phyloP scores from a whole-genome alignment of 2,797 vertebrate species.

The Threskiornis aethiopicus region DNA sequence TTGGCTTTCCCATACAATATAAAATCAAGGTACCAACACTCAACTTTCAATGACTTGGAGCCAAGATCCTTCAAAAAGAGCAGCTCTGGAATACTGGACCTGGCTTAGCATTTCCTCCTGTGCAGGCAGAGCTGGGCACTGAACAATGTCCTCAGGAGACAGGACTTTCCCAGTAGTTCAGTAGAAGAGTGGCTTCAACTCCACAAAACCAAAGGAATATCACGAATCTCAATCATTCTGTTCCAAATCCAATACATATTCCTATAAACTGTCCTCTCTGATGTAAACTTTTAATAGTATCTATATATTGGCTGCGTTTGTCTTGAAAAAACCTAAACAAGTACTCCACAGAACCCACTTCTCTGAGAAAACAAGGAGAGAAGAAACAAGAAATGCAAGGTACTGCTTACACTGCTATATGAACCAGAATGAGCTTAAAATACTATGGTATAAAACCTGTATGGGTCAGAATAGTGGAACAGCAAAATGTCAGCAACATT shows the following conservation, averaged over 20 bases:
- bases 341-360: background rate
- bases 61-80: background rate
- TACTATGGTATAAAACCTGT: background rate
- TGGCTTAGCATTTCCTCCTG: background rate
- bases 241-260: background rate
- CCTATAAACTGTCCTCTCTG: background rate
- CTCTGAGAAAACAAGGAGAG: background rate
- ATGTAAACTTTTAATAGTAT: background rate
- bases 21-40: background rate
- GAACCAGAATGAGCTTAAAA: slow-evolving; percentile 9
- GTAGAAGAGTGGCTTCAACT: background rate
- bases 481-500: slow-evolving; percentile 59
- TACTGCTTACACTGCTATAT: background rate
- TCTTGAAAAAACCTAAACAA: background rate
- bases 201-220: background rate
- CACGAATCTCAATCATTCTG: background rate
- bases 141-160: background rate
- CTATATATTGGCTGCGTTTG: background rate
- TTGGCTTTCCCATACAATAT: background rate
- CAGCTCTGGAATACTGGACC: background rate
- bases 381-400: background rate
- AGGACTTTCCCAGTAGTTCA: background rate
- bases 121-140: background rate
- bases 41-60: background rate
- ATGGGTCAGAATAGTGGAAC: background rate